Base-by-base conservation (phyloP, 2,888 invertebrate species). In the Hyposoter dolosus region DNA sequence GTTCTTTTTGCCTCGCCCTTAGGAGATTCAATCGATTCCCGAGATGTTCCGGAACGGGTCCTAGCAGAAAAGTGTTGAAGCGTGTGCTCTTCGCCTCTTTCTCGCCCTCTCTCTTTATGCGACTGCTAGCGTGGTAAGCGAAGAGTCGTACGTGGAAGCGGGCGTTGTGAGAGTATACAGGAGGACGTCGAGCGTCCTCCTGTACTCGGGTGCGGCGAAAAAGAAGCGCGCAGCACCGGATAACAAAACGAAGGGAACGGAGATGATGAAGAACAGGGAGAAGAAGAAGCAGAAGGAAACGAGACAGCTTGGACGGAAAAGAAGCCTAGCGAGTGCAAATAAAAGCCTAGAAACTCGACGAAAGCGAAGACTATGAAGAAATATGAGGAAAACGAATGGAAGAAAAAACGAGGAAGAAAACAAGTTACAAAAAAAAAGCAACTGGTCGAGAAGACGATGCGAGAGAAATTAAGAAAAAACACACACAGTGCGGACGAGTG, bases 11-110 rank as follows among this genome's bases (percentile, higher is more conserved):
- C 56, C 50, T 60, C 72, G 15, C 53, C 47, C 60, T 65, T 69
- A 50, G 47, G 60, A 60, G 77, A 81, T 84, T 60, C 63, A 78
- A 86, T 86, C 86, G 81, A 86, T 86, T 82, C 63, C 78, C 78
- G 60, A 81, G 80, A 82, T 68, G 77, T 68, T 78, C 56, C 23
- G 78, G 32, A 86, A 86, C 86, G 86, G 81, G 86, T 86, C 86
- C 86, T 82, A 78, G 78, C 84, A 84, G 84, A 83, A 86, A 86
- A 86, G 86, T 84, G 84, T 78, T 78, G 45, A 72, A 82, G 50
- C 66, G 66, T 77, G 72, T 65, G 32, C 47, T 45, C 72, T 45
- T 69, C n/a, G 56, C 79, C 23, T 47, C 40, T 53, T 28, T 77
- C 72, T 65, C 68, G 28, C 45, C 63, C 47, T 56, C 76, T 66